These are phyloP conservation scores for Sipha maydis DNA, from an alignment of 2,888 invertebrate species.

Conservation along the genomic window DNA sequence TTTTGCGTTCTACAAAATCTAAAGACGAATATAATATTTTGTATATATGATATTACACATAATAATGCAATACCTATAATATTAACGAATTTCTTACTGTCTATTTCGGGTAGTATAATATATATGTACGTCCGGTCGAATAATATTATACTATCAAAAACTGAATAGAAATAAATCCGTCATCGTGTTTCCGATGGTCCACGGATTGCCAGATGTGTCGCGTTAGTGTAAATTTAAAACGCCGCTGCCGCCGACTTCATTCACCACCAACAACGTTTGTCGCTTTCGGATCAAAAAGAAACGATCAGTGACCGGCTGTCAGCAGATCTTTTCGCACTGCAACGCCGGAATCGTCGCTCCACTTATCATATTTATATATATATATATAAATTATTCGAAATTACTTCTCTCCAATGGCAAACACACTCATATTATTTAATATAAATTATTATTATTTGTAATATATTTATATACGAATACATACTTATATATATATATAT, in stretches of 20 bases:
- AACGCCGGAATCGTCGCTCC: neutral
- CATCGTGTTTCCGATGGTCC: conserved; percentile 51
- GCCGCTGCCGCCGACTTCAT: neutral
- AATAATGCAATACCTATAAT: no score
- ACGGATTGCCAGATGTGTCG: conserved; percentile 50
- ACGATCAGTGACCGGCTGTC: conserved; percentile 37
- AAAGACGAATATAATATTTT: no score
- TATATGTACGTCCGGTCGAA: conserved; percentile 46
- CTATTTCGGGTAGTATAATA: conserved; percentile 37
- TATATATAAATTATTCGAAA: neutral
- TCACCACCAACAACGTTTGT: neutral
- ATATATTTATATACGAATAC: no score
- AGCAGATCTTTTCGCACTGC: conserved; percentile 35
- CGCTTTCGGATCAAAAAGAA: conserved; percentile 58
- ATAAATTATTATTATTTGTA: neutral
- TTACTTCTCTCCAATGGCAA: neutral
- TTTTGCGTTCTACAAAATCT: no score
- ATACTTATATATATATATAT: no score
- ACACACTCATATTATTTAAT: neutral
- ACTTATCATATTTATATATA: no score
- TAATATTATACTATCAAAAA: conserved; percentile 26
- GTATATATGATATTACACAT: no score
- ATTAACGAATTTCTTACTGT: conserved; percentile 6
- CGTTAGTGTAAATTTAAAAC: conserved; percentile 52
- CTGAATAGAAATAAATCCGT: conserved; percentile 56